Conservation (phyloP, 30 jellyfish, hydroid and myxozoan species). For the Clytia hemisphaerica region DNA sequence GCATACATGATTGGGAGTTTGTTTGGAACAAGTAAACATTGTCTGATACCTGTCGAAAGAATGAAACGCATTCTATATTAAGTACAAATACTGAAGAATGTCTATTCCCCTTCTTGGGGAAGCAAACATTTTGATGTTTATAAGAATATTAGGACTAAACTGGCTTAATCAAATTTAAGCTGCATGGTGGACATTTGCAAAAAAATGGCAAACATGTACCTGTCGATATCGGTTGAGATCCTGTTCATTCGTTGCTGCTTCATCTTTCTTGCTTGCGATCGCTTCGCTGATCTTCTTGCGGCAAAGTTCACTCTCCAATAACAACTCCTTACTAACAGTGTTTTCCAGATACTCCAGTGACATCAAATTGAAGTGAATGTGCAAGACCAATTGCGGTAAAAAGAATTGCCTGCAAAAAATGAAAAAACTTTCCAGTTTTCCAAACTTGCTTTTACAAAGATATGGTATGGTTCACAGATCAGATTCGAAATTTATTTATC, state of each 20-base stretch:
- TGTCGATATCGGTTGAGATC: neutral
- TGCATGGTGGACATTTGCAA: no score
- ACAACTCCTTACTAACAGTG: neutral
- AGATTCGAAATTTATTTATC: no score
- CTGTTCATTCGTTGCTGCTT: neutral
- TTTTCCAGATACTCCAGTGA: neutral
- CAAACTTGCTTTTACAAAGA: no score
- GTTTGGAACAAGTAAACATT: neutral
- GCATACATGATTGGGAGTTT: neutral
- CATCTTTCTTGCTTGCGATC: neutral
- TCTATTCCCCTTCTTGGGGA: no score
- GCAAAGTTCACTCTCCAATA: constrained; percentile 1
- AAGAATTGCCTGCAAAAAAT: neutral
- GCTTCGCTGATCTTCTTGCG: constrained; percentile 12
- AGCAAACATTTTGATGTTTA: no score
- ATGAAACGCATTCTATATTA: no score
- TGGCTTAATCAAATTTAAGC: no score
- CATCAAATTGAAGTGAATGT: constrained; percentile 7
- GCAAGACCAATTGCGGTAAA: neutral
- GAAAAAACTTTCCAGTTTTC: neutral
- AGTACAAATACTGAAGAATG: no score
- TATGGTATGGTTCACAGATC: no score
- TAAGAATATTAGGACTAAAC: no score
- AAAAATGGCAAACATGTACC: neutral
- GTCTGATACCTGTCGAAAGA: constrained; percentile 1